Evolutionary conservation across 2,888 invertebrate genomes (phyloP), one percentile per base, ranked within the genome.

Genomic region (Molorchus minor): DNA sequence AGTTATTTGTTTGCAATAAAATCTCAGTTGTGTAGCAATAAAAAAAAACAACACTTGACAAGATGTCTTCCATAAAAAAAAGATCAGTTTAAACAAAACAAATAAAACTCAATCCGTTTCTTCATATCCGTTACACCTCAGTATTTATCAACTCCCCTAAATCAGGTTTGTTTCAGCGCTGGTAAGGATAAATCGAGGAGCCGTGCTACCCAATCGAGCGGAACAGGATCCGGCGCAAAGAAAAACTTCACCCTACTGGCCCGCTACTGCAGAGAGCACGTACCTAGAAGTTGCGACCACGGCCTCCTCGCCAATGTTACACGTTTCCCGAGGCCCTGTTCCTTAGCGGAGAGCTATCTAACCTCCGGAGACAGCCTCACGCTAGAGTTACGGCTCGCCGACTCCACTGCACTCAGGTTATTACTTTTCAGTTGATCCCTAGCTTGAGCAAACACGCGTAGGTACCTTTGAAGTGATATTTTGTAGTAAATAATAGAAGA

Each of bases 351-450:
- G 77, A 93, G 93, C 79, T 94, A 91, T 77, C 84, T 94, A 10
- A 93, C 93, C 2, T 88, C 90, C 64, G 91, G 90, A 56, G 92
- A 90, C 79, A 90, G 89, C 49, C 84, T 93, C 70, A 93, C 92
- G 13, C 83, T 93, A 67, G 93, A 93, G 78, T 82, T 94, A 70
- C 88, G 88, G 73, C 84, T 92, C 73, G 87, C 89, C 10, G 92
- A 94, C 79, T 92, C 93, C 35, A 93, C 94, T 0, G 92, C 92
- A 35, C 84, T 94, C 58, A 91, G 92, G 93, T 90, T 80, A 84
- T 84, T 77, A 45, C 38, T 54, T 57, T 49, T 29, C 25, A 13
- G 33, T 40, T 41, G 19, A 29, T 56, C 15, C 20, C n/a, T 35
- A 44, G 17, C 30, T 43, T 25, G 20, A 43, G 20, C 25, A 43